Evolutionary conservation across 2,888 invertebrate species (phyloP).

Genomic region (Harmothoe impar): DNA sequence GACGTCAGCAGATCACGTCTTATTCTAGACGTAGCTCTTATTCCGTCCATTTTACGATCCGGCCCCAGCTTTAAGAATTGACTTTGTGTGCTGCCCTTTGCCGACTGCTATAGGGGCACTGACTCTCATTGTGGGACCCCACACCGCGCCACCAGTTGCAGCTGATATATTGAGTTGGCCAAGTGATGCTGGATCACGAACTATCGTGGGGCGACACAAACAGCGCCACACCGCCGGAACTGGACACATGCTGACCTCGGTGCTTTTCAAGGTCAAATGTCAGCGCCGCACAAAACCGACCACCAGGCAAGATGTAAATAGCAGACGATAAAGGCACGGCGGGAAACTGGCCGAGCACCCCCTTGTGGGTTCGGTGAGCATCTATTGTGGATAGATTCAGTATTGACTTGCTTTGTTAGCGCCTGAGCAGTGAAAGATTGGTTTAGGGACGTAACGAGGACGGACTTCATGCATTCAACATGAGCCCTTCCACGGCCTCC

Average conservation of each 20-base stretch:
- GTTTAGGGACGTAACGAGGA: constrained; percentile 21
- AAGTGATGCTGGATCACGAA: constrained; percentile 59
- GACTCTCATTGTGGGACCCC: constrained; percentile 49
- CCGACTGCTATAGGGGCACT: neutral
- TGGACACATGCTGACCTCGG: constrained; percentile 59
- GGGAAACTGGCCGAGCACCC: constrained; percentile 37
- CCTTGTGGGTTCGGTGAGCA: constrained; percentile 43
- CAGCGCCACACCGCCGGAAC: constrained; percentile 57
- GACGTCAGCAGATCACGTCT: constrained; percentile 40
- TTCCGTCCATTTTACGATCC: neutral
- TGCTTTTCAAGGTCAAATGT: constrained; percentile 62
- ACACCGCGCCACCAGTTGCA: neutral
- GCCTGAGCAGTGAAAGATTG: constrained; percentile 31
- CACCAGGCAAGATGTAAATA: constrained; percentile 60
- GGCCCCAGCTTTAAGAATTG: neutral
- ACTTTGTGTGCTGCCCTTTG: neutral
- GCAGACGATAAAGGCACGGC: constrained; percentile 43
- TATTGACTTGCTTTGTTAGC: constrained; percentile 33
- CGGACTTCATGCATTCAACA: constrained; percentile 27
- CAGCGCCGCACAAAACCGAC: constrained; percentile 20
- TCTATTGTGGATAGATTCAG: constrained; percentile 32
- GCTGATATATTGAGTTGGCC: constrained; percentile 59
- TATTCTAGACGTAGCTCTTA: neutral
- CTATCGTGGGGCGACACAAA: constrained; percentile 46
- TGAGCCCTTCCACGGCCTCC: neutral